A percentile compares a stretch with the other conserved stretches of the same genome.
Conservation (phyloP, 2,888 invertebrate species). For the Phrixothrix hirtus region DNA sequence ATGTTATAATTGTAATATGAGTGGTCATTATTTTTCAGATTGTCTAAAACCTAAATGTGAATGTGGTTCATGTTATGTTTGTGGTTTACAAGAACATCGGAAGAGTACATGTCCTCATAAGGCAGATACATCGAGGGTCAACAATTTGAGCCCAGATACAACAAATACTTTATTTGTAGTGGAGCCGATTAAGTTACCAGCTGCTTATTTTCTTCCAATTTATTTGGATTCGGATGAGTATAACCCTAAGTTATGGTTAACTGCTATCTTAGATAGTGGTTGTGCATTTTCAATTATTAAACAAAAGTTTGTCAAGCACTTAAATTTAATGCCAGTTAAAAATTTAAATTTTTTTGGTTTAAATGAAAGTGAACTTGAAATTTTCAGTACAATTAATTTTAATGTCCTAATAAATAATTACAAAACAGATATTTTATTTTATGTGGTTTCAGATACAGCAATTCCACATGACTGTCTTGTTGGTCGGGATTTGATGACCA, state of each 20-base stretch:
- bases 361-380: background rate
- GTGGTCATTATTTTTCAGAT: no score
- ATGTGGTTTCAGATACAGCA: background rate
- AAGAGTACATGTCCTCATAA: background rate
- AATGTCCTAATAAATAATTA: background rate
- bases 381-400: background rate
- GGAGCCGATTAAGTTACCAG: background rate
- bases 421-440: background rate
- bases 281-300: background rate
- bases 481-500: background rate
- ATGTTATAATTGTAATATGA: no score
- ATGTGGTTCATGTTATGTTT: no score
- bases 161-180: background rate
- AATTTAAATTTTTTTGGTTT: constrained; percentile 1
- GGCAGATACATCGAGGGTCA: background rate
- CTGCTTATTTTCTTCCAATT: constrained; percentile 1
- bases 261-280: constrained; percentile 2
- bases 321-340: background rate
- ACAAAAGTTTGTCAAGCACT: background rate
- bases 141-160: background rate
- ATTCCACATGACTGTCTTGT: constrained; percentile 1
- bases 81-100: background rate
- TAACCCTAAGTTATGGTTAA: background rate
- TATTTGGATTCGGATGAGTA: constrained; percentile 1
- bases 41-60: no score